Evolutionary conservation across 2,888 invertebrate species (phyloP).

Genomic region (Drosophila formosana): DNA sequence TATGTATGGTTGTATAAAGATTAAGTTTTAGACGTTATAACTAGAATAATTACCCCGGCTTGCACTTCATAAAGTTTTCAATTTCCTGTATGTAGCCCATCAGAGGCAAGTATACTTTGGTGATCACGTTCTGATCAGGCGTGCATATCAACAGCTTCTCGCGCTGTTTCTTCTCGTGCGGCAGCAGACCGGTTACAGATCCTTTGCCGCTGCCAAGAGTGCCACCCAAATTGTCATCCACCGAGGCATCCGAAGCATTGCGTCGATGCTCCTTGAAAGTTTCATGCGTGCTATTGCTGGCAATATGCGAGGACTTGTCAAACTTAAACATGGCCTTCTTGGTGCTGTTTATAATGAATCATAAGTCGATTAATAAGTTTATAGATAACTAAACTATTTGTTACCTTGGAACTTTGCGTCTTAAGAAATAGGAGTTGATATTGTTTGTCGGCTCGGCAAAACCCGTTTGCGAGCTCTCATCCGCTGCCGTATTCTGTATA

Average conservation of each 20-base stretch:
- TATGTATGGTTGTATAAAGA: neutral
- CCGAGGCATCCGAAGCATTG: conserved; percentile 84
- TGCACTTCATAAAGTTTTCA: conserved; percentile 88
- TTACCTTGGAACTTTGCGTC: conserved; percentile 84
- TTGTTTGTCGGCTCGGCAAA: conserved; percentile 84
- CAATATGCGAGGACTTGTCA: conserved; percentile 87
- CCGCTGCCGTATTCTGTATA: conserved; percentile 90
- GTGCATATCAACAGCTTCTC: conserved; percentile 91
- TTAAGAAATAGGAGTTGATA: conserved; percentile 86
- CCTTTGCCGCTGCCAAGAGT: conserved; percentile 71
- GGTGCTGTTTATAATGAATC: conserved; percentile 81
- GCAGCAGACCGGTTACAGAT: conserved; percentile 57
- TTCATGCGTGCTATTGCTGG: conserved; percentile 46
- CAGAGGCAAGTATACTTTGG: conserved; percentile 92
- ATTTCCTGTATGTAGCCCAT: conserved; percentile 94
- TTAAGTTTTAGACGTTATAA: neutral
- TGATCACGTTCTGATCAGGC: conserved; percentile 90
- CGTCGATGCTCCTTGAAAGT: conserved; percentile 83
- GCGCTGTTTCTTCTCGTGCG: conserved; percentile 80
- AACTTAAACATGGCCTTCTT: conserved; percentile 90
- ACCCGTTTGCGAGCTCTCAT: conserved; percentile 86
- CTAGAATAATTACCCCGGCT: conserved; percentile 86
- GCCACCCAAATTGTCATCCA: conserved; percentile 80
- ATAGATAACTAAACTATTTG: neutral
- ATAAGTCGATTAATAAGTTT: neutral